Evolutionary conservation across 2,888 invertebrate genomes (phyloP).

Genomic region (Panopea generosa): DNA sequence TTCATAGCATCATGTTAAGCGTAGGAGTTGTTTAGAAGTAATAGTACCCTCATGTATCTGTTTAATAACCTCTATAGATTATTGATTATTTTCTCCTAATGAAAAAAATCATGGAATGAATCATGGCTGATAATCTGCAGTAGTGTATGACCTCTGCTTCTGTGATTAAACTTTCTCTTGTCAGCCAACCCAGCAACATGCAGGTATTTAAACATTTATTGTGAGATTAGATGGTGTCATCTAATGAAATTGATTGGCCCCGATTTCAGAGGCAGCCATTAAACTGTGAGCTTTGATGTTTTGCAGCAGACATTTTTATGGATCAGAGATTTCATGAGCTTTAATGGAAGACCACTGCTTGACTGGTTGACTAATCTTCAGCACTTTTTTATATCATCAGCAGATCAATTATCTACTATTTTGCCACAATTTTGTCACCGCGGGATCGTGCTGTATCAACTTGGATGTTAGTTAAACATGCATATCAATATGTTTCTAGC

Average conservation of each 20-base stretch:
- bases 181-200: constrained; percentile 12
- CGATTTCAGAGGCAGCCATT: no score
- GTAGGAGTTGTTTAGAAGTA: no score
- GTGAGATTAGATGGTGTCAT: not conserved
- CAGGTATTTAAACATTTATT: constrained; percentile 40
- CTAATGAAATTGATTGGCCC: no score
- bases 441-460: not conserved
- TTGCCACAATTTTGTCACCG: no score
- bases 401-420: no score
- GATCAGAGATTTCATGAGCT: no score
- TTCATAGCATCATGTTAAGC: no score
- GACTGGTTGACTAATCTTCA: no score
- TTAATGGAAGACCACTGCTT: no score
- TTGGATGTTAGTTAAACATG: constrained; percentile 6
- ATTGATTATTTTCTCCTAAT: constrained; percentile 4
- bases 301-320: no score
- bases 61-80: constrained; percentile 16
- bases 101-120: constrained; percentile 11
- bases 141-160: not conserved
- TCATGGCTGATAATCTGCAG: constrained; percentile 7
- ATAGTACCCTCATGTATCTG: not conserved
- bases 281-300: no score
- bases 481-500: constrained; percentile 5
- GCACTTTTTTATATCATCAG: no score
- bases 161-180: constrained; percentile 3